phyloP scores from a whole-genome alignment of 1,140 invertebrate species.

The Ceratina calcarata region DNA sequence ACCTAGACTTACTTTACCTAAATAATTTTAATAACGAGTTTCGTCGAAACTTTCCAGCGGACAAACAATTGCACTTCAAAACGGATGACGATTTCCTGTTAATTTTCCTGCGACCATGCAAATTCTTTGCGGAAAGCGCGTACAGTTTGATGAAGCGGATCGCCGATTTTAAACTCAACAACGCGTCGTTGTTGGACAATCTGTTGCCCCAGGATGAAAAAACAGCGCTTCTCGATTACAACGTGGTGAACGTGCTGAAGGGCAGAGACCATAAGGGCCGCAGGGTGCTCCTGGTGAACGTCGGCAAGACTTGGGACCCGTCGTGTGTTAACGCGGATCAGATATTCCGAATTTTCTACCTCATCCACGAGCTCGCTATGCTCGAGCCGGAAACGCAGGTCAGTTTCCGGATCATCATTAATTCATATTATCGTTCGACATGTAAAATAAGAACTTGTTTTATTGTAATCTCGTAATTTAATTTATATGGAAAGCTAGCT shows the following conservation, averaged over 20 bases:
- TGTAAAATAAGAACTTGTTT: too few species aligned
- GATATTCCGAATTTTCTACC: slow-evolving; percentile 88
- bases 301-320: slow-evolving; percentile 87
- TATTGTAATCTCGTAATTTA: too few species aligned
- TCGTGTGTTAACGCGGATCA: slow-evolving; percentile 86
- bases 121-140: slow-evolving; percentile 90
- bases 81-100: slow-evolving; percentile 88
- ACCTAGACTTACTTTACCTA: too few species aligned
- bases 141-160: slow-evolving; percentile 87
- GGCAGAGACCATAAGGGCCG: slow-evolving; percentile 85
- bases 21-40: not conserved
- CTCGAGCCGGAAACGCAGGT: slow-evolving; percentile 87
- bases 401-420: too few species aligned
- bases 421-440: too few species aligned
- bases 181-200: slow-evolving; percentile 83
- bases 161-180: slow-evolving; percentile 87
- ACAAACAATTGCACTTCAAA: slow-evolving; percentile 83
- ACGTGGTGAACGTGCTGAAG: slow-evolving; percentile 88
- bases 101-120: slow-evolving; percentile 88
- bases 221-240: slow-evolving; percentile 83
- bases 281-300: slow-evolving; percentile 83
- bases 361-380: slow-evolving; percentile 88
- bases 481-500: too few species aligned
- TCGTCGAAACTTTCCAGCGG: slow-evolving; percentile 70
- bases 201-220: slow-evolving; percentile 85